Evolutionary conservation across 2,888 invertebrate species (phyloP).

Genomic region (Alsophila aescularia): DNA sequence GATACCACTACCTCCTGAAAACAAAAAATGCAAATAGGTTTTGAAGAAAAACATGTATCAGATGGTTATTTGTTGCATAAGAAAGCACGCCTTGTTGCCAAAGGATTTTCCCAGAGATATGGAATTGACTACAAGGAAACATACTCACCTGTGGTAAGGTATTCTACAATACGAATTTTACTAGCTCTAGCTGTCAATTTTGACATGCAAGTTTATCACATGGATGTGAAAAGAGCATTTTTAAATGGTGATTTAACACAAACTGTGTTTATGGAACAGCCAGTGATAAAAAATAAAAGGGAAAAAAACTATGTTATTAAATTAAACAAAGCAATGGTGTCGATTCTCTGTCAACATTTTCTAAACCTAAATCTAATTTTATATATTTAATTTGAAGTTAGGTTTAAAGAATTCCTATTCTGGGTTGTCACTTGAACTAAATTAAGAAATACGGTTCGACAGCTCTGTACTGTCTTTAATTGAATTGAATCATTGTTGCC

Average conservation of each 20-base stretch:
- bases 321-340: constrained; percentile 2
- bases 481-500: too few species aligned
- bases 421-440: too few species aligned
- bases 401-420: too few species aligned
- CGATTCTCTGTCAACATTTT: too few species aligned
- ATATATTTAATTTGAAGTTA: too few species aligned
- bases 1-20: too few species aligned
- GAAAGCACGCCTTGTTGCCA: constrained; percentile 24
- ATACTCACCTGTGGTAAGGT: not conserved
- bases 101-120: constrained; percentile 19
- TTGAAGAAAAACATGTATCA: too few species aligned
- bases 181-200: not conserved
- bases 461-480: too few species aligned
- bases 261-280: not conserved
- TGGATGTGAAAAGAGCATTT: constrained; percentile 11
- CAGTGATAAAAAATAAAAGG: not conserved
- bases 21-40: too few species aligned
- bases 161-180: not conserved
- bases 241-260: constrained; percentile 16
- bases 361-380: too few species aligned
- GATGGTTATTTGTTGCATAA: too few species aligned
- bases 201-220: constrained; percentile 2
- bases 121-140: not conserved
- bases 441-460: too few species aligned
- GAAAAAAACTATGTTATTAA: not conserved